Evolutionary conservation across 1,140 invertebrate genomes (phyloP).

Genomic region (Hyles vespertilio): DNA sequence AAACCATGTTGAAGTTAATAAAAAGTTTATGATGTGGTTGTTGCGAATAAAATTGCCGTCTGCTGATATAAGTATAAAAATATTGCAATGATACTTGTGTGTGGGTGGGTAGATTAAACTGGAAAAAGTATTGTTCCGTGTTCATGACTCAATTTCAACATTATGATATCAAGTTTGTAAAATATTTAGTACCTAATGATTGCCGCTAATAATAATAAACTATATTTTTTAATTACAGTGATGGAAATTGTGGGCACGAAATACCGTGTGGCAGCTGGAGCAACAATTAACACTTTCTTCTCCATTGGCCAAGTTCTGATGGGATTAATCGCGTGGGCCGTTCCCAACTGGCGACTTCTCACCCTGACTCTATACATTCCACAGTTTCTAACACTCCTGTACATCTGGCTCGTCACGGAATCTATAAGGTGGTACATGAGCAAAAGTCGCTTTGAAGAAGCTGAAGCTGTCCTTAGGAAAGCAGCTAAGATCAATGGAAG

Average conservation of each 20-base stretch:
- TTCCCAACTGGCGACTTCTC: conserved; percentile 82
- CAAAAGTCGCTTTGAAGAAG: conserved; percentile 81
- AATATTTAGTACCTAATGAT: background rate
- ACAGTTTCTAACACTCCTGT: conserved; percentile 79
- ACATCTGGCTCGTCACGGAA: conserved; percentile 79
- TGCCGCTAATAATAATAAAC: background rate
- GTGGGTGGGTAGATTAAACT: too few relatives aligned
- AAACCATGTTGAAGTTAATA: too few relatives aligned
- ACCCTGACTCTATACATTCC: conserved; percentile 82
- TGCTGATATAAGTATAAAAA: too few relatives aligned
- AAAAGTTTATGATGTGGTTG: too few relatives aligned
- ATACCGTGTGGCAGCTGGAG: conserved; percentile 82
- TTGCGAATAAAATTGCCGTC: too few relatives aligned
- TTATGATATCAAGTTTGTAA: background rate
- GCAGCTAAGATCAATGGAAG: conserved; percentile 81
- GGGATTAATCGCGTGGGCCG: conserved; percentile 82
- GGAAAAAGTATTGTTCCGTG: too few relatives aligned
- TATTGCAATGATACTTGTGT: too few relatives aligned
- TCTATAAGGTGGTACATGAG: conserved; percentile 88
- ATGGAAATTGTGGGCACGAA: conserved; percentile 86
- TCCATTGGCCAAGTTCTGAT: conserved; percentile 81
- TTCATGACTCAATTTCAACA: too few relatives aligned
- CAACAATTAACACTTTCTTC: conserved; percentile 82
- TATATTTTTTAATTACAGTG: conserved; percentile 59
- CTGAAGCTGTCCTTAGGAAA: conserved; percentile 77